A percentile compares a stretch with the other conserved stretches of the same genome.
Conservation (phyloP, 2,797 vertebrate species). For the Anolis apletophallus region DNA sequence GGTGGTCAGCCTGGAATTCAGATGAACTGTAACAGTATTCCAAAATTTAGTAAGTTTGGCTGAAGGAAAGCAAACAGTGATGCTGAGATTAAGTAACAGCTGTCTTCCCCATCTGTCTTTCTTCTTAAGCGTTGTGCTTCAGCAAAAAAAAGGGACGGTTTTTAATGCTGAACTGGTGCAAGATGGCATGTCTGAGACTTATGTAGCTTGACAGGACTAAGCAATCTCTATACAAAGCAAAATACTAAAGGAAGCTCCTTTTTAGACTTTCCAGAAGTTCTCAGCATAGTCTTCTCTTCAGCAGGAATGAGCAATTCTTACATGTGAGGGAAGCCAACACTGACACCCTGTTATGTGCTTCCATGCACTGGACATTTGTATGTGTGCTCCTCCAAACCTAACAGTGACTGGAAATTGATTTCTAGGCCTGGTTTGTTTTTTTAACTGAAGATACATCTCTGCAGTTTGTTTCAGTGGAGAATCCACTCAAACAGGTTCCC, state of each 20-base stretch:
- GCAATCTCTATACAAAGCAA: background rate
- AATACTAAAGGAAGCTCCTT: background rate
- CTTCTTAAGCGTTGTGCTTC: conserved; percentile 22
- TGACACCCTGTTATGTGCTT: no score
- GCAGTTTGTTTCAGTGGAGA: background rate
- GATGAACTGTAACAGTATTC: background rate
- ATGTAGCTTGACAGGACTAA: background rate
- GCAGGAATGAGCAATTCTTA: background rate
- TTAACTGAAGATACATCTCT: background rate
- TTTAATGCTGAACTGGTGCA: background rate
- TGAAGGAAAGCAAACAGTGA: background rate
- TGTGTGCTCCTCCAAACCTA: background rate
- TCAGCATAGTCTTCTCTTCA: background rate
- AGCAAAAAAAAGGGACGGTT: background rate
- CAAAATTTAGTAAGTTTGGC: background rate
- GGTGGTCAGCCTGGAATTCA: background rate
- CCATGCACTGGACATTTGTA: background rate
- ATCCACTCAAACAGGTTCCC: background rate
- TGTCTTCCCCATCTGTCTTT: conserved; percentile 5
- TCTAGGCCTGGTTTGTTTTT: background rate
- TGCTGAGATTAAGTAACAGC: background rate
- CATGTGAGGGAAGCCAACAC: no score
- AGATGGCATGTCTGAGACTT: background rate
- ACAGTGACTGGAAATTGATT: background rate
- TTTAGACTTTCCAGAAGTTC: background rate